Base-by-base conservation (phyloP, 1,140 invertebrate species). In the Drosophila triauraria region DNA sequence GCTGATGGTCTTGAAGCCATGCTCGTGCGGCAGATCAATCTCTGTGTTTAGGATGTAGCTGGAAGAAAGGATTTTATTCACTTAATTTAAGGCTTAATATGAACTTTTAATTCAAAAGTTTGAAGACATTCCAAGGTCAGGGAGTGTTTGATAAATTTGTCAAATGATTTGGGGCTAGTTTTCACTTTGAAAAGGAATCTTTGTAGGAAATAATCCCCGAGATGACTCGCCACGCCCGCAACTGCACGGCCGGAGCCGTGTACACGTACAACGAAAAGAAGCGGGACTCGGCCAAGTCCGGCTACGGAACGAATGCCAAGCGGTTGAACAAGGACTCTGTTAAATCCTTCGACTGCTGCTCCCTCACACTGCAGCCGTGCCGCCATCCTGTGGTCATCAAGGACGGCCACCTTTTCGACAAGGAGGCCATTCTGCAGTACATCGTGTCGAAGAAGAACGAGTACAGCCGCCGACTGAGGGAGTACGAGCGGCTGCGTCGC, bases 211-310 rank as follows among this genome's bases (percentile, higher is more conserved):
- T 12, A 43, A 40, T 12, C 30, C 2, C 2, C 5, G 46, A 64
- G 23, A 99, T 98, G 98, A 99, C 97, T 0, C 94, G 99, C 63
- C 99, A 99, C 91, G 98, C 98, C 5, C 96, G 97, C 93, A 99
- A 99, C 94, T 98, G 98, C 87, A 99, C 99, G 1, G 98, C 99
- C 15, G 98, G 98, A 59, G 97, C 98, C 20, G 98, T 99, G 43
- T 99, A 99, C 92, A 99, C 98, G 0, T 99, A 99, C 91, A 97
- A 99, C 91, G 99, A 99, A 92, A 98, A 99, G 93, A 97, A 98
- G 92, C 99, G 98, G 91, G 99, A 99, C 92, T 97, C 98, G 9
- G 95, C 96, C 58, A 95, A 96, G n/a, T 98, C 97, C 15, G 98
- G 98, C 35, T 98, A 98, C 92, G 97, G 97, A 1, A 97, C 97